These are phyloP conservation scores for Eubasilissa splendida DNA, from an alignment of 2,888 invertebrate genomes.

Conservation along the genomic window DNA sequence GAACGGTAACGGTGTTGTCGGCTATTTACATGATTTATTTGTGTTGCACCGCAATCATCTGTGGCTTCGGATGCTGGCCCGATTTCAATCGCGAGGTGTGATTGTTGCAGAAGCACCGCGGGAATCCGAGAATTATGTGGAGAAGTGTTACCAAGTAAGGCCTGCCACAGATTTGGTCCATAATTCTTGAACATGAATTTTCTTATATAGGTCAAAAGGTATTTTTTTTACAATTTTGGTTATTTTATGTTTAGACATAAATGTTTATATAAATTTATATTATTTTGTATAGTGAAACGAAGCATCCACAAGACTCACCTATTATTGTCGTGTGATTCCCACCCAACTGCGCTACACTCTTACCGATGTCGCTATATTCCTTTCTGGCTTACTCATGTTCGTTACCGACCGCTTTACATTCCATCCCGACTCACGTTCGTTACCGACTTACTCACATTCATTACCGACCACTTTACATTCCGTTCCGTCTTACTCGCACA, in stretches of 20 bases:
- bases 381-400: background rate
- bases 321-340: conserved; percentile 50
- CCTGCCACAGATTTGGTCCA: conserved; percentile 48
- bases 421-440: background rate
- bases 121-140: conserved; percentile 9
- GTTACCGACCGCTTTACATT: background rate
- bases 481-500: background rate
- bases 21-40: no score
- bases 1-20: no score
- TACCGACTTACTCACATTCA: background rate
- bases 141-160: background rate
- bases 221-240: conserved; percentile 56
- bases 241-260: conserved; percentile 56
- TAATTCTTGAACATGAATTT: conserved; percentile 44
- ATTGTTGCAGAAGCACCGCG: background rate
- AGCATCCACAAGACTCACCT: conserved; percentile 50
- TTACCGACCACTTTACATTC: background rate
- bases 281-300: conserved; percentile 56
- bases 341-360: conserved; percentile 16
- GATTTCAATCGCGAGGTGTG: background rate
- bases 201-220: conserved; percentile 53
- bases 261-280: conserved; percentile 54
- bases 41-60: no score
- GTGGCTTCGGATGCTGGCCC: background rate
- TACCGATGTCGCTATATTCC: background rate